These are phyloP conservation scores for Selenia dentaria DNA, from an alignment of 2,888 invertebrate genomes.

Conservation along the genomic window DNA sequence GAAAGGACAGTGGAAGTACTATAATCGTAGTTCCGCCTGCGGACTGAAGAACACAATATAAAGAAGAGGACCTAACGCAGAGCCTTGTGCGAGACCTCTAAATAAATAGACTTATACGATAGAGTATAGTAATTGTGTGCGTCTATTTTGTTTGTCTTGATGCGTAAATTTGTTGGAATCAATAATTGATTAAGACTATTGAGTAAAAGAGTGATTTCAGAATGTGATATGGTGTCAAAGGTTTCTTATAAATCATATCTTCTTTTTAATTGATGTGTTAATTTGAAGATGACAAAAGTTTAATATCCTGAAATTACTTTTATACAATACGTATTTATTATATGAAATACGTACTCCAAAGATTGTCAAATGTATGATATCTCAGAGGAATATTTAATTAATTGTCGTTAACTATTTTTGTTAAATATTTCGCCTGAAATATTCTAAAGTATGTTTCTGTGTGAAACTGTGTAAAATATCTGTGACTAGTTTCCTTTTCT, in stretches of 20 bases:
- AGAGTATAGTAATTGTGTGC: neutral
- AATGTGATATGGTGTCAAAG: slow-evolving; percentile 12
- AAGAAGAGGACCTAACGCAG: slow-evolving; percentile 23
- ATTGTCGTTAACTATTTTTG: no score
- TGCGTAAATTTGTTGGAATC: slow-evolving; percentile 1
- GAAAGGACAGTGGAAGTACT: slow-evolving; percentile 72
- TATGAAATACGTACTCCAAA: no score
- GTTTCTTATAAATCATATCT: slow-evolving; percentile 1
- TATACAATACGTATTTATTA: neutral
- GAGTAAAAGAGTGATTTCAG: slow-evolving; percentile 10
- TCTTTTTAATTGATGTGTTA: neutral
- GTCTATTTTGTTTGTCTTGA: slow-evolving; percentile 2
- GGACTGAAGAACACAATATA: slow-evolving; percentile 58
- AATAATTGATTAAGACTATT: neutral
- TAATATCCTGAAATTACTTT: slow-evolving; percentile 4
- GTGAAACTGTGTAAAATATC: no score
- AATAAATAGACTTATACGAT: slow-evolving; percentile 5
- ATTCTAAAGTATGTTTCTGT: no score
- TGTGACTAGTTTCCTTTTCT: no score
- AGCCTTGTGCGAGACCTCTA: slow-evolving; percentile 23
- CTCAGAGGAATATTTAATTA: no score
- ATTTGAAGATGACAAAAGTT: no score
- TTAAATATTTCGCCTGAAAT: no score
- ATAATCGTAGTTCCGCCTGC: slow-evolving; percentile 76
- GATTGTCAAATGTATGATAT: no score